phyloP scores from a whole-genome alignment of 2,888 invertebrate species.

The Cantharis nigra region DNA sequence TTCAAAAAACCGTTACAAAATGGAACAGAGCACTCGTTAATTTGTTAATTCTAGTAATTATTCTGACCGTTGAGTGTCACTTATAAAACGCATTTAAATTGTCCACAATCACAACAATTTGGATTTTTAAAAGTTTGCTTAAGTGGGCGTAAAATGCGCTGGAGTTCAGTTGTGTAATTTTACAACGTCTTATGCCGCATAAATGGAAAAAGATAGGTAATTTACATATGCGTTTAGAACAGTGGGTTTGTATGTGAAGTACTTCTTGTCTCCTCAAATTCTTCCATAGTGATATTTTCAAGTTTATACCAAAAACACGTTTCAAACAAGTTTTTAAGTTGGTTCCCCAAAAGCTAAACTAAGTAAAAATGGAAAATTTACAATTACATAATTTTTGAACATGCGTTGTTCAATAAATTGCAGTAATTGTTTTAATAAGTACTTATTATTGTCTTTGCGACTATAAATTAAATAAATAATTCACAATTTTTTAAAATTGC shows the following conservation, averaged over 20 bases:
- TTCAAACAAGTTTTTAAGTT: too few relatives aligned
- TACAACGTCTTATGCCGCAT: too few relatives aligned
- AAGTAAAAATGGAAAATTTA: background rate
- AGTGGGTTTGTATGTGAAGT: too few relatives aligned
- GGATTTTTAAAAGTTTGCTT: background rate
- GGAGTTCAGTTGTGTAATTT: background rate
- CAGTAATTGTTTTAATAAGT: background rate
- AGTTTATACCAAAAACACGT: background rate
- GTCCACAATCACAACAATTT: background rate
- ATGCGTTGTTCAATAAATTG: background rate
- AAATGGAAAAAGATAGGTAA: too few relatives aligned
- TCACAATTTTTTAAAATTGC: background rate
- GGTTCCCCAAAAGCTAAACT: background rate
- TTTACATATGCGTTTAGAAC: too few relatives aligned
- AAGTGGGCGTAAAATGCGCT: background rate
- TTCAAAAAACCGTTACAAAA: background rate
- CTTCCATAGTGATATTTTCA: too few relatives aligned
- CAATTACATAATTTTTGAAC: background rate
- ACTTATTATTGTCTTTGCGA: background rate
- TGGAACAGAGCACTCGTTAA: background rate
- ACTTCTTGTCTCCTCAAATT: too few relatives aligned
- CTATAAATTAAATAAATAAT: background rate
- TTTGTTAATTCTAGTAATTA: background rate
- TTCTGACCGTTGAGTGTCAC: background rate
- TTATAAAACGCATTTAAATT: background rate